Evolutionary conservation across 2,888 invertebrate species (phyloP), one percentile per base, ranked within the genome.

Genomic region (Euplexia lucipara): DNA sequence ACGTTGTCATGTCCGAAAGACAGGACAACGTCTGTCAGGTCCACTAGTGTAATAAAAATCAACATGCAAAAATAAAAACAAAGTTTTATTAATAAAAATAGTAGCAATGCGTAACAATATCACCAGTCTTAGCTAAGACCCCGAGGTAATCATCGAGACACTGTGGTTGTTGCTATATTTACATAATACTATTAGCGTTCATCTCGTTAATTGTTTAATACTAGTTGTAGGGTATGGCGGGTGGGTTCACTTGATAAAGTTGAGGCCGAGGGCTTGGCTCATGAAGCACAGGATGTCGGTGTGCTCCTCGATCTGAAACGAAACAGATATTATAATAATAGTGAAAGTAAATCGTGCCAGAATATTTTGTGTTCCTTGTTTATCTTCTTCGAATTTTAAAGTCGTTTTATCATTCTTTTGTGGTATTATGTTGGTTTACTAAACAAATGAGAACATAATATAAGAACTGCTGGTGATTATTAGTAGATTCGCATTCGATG

Each of bases 221-320:
- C 84, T 86, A 85, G 74, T 60, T 65, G 66, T 68, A 48, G 75
- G 61, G 63, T 84, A 85, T 84, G 86, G 86, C 85, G 75, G 85
- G 82, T 78, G 80, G 81, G 75, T 73, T 86, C 85, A 89, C 77
- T 89, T 87, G 32, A 87, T 84, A 80, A 97, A 98, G 79, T 96
- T 90, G 56, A 98, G 95, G 16, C 96, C 96, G 68, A 98, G 94
- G 37, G 97, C 96, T 90, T 97, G 96, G 54, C 97, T 96, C 82
- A 98, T 96, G 93, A 99, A 99, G 88, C 97, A 96, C 85, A 99
- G 96, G 81, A 99, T 98, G 89, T 99, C 99, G 0, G 98, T 97
- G 85, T 97, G 96, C 92, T 99, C 99, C 78, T 99, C 99, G 87
- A 99, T 99, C 97, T 99, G 96, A 86, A 96, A 90, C 51, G 56